Percentiles rank a stretch among this genome's conserved stretches.
These are phyloP conservation scores for Perca schrenkii DNA, from an alignment of 2,113 vertebrate species.

Conservation along the genomic window DNA sequence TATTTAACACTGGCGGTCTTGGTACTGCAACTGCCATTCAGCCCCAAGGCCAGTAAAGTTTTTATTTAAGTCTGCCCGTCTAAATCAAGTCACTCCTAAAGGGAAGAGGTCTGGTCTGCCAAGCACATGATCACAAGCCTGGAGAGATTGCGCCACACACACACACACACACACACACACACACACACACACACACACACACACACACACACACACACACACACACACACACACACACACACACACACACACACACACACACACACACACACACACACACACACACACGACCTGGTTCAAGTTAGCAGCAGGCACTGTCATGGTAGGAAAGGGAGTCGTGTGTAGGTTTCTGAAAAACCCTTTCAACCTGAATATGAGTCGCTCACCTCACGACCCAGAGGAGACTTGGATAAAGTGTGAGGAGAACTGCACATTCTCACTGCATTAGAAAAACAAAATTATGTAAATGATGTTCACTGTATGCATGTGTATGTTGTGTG, in stretches of 20 bases:
- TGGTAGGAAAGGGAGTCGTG: slow-evolving; percentile 29
- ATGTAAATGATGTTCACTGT: not conserved
- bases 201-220: slow-evolving; percentile 8
- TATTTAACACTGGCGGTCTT: slow-evolving; percentile 62
- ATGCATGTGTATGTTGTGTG: not conserved
- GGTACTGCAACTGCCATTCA: slow-evolving; percentile 57
- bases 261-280: slow-evolving; percentile 19
- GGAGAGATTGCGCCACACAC: slow-evolving; percentile 19
- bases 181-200: slow-evolving; percentile 18
- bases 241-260: slow-evolving; percentile 2
- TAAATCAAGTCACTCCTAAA: slow-evolving; percentile 64
- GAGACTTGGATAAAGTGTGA: not conserved
- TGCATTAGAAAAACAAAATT: not conserved
- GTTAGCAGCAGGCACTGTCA: slow-evolving; percentile 51
- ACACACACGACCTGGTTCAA: slow-evolving; percentile 44
- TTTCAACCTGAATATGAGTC: slow-evolving; percentile 13
- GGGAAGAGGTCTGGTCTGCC: slow-evolving; percentile 48
- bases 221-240: no score
- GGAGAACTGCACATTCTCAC: not conserved
- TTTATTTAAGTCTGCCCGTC: slow-evolving; percentile 60
- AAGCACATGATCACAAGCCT: slow-evolving; percentile 62
- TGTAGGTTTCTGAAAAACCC: not conserved
- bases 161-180: slow-evolving; percentile 18
- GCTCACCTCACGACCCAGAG: not conserved
- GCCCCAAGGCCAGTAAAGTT: slow-evolving; percentile 64